Percentiles rank a stretch among this genome's conserved stretches.
Conservation (phyloP, 2,888 invertebrate genomes). For the Athripsodes cinereus region DNA sequence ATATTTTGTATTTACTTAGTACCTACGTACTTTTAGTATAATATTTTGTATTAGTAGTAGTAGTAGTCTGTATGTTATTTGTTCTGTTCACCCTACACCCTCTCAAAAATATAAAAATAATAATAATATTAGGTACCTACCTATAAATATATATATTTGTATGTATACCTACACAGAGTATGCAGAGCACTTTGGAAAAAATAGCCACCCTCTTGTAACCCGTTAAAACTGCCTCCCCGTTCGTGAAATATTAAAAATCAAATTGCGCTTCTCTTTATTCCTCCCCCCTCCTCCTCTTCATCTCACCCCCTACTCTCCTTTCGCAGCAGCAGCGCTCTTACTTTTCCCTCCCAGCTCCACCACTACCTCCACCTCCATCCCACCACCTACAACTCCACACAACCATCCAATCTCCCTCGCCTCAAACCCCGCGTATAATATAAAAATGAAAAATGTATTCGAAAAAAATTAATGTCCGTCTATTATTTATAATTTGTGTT, state of each 20-base stretch:
- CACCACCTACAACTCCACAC: constrained; percentile 36
- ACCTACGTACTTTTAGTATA: too few relatives aligned
- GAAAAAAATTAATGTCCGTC: constrained; percentile 44
- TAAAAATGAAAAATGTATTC: constrained; percentile 51
- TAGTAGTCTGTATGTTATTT: constrained; percentile 25
- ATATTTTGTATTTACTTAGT: too few relatives aligned
- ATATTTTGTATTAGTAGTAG: too few relatives aligned
- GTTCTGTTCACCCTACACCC: constrained; percentile 13
- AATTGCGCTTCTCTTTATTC: constrained; percentile 54
- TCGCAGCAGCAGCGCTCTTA: constrained; percentile 16
- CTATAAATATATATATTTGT: too few relatives aligned
- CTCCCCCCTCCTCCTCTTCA: constrained; percentile 40
- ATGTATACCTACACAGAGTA: neutral
- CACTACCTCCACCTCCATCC: constrained; percentile 35
- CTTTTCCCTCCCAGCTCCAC: constrained; percentile 39
- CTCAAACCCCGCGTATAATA: constrained; percentile 40
- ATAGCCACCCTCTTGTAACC: constrained; percentile 31
- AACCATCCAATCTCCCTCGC: constrained; percentile 36
- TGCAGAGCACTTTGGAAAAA: constrained; percentile 24
- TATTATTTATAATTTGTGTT: constrained; percentile 50
- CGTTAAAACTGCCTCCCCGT: constrained; percentile 49
- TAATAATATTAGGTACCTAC: too few relatives aligned
- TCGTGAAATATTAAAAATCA: constrained; percentile 55
- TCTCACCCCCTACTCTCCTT: constrained; percentile 41
- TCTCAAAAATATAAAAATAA: neutral